A percentile compares a stretch with the other conserved stretches of the same genome.
Conservation (phyloP, 1,140 invertebrate genomes). For the Stenopsyche tienmushanensis region DNA sequence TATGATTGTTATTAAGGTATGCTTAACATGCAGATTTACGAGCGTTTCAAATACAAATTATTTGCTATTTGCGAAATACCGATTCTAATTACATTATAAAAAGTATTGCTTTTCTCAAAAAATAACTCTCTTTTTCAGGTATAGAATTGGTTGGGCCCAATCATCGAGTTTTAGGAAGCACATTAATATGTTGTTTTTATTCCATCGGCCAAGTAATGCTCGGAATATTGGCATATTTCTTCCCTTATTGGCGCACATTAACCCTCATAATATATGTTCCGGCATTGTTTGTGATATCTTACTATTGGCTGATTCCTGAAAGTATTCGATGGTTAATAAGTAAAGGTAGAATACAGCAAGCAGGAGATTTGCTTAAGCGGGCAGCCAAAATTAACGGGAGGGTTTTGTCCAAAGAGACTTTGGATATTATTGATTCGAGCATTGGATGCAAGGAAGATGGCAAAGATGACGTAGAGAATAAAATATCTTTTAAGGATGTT, state of each 20-base stretch:
- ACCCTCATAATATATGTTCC: constrained; percentile 67
- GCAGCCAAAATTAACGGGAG: constrained; percentile 70
- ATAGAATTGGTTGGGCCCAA: constrained; percentile 76
- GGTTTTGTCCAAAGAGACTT: constrained; percentile 55
- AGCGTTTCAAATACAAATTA: too few relatives aligned
- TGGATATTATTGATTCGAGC: constrained; percentile 50
- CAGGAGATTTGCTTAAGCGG: constrained; percentile 58
- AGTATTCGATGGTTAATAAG: constrained; percentile 75
- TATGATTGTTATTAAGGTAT: too few relatives aligned
- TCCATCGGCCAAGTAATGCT: constrained; percentile 70
- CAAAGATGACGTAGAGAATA: constrained; percentile 32
- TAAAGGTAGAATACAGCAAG: constrained; percentile 65
- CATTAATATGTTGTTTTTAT: constrained; percentile 69
- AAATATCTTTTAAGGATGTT: constrained; percentile 54
- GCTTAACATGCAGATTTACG: too few relatives aligned
- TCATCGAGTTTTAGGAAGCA: constrained; percentile 71
- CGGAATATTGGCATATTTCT: constrained; percentile 65
- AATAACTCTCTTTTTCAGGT: constrained; percentile 58
- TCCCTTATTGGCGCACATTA: constrained; percentile 69
- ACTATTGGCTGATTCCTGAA: constrained; percentile 63
- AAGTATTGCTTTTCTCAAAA: too few relatives aligned
- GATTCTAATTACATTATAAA: too few relatives aligned
- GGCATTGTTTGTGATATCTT: constrained; percentile 62
- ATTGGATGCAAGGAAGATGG: constrained; percentile 43
- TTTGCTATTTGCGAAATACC: too few relatives aligned